These are phyloP conservation scores for Teinopalpus imperialis DNA, from an alignment of 2,888 invertebrate genomes.

Conservation along the genomic window DNA sequence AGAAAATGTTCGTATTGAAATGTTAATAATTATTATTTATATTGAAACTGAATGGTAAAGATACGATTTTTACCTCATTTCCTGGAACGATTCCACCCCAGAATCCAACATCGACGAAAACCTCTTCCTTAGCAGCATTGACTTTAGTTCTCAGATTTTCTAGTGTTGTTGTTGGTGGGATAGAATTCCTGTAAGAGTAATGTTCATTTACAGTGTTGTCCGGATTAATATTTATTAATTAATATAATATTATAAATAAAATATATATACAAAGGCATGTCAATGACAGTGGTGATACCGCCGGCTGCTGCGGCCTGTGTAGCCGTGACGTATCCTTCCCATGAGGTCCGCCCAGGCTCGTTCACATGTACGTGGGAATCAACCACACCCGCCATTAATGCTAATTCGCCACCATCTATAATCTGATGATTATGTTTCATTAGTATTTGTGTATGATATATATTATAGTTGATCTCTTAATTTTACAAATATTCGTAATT, in stretches of 20 bases:
- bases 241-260: neutral
- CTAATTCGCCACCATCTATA: conserved; percentile 46
- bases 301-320: conserved; percentile 86
- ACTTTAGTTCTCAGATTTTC: conserved; percentile 83
- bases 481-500: too few relatives aligned
- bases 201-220: neutral
- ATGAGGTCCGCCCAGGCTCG: conserved; percentile 86
- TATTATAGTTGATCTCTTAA: too few relatives aligned
- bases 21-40: too few relatives aligned
- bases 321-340: conserved; percentile 88
- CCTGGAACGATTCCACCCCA: conserved; percentile 88
- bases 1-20: too few relatives aligned
- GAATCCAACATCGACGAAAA: conserved; percentile 87
- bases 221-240: too few relatives aligned
- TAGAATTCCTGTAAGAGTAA: conserved; percentile 80
- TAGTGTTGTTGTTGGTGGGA: conserved; percentile 86
- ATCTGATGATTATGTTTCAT: too few relatives aligned
- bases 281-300: conserved; percentile 87
- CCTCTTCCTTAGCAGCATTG: conserved; percentile 78
- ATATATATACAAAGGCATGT: conserved; percentile 84
- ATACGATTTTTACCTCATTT: conserved; percentile 80
- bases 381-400: conserved; percentile 85
- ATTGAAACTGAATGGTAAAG: too few relatives aligned
- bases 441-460: too few relatives aligned
- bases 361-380: conserved; percentile 88